Evolutionary conservation across 2,797 vertebrate species (phyloP), one percentile per base, ranked within the genome.

Genomic region (Arremon aurantiirostris): DNA sequence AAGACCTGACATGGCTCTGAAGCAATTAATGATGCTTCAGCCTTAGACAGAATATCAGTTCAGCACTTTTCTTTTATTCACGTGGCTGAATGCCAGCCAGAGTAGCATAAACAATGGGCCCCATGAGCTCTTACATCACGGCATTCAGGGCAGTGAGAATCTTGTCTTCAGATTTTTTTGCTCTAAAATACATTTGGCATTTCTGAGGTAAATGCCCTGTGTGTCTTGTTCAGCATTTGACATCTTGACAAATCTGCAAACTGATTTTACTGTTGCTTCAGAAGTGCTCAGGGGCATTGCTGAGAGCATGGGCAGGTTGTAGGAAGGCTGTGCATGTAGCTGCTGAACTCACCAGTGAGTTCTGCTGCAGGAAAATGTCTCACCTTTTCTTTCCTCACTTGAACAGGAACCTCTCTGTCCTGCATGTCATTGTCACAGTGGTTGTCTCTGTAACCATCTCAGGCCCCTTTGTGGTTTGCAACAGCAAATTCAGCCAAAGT

Each of bases 11-110:
- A 35, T 5, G 27, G 13, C 77, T 90, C 55, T 82, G 56, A 86
- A 92, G 79, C 70, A 88, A 89, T 78, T 91, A 88, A 63, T 47
- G 86, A 53, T 82, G 42, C 56, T 89, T 66, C 66, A 92, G 63
- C 37, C 47, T 88, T 79, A 82, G 73, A 89, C 59, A 79, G 66
- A 90, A 89, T 79, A 84, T 63, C 60, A 91, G 56, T 81, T 91
- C 69, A 81, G 85, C 72, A 34, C 44, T 93, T 93, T 90, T 42
- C 56, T 85, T 94, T 69, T 69, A 83, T 90, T 93, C 87, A 82
- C 2, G 1, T 78, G 66, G 65, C 73, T 78, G 76, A 78, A 55
- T 0, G 7, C 57, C 85, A 94, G 80, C 59, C 61, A 46, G 82
- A 69, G 34, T 27, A 86, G 69, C 53, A 63, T 68, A 68, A 94